Evolutionary conservation across 1,140 invertebrate genomes (phyloP), one percentile per base, ranked within the genome.

Genomic region (Aphaenogaster ashmeadi): DNA sequence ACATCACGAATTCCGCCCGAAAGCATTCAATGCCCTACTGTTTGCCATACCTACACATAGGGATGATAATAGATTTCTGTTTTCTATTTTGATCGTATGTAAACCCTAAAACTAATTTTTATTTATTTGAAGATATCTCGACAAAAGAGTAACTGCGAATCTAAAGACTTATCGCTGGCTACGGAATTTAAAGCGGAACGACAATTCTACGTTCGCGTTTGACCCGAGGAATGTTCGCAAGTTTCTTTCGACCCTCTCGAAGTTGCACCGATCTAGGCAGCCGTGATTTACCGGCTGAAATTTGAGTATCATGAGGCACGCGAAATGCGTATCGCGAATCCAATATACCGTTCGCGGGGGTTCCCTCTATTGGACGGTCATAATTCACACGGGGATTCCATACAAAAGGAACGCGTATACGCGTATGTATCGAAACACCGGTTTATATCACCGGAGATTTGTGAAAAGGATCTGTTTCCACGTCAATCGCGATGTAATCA

Each of bases 291-390:
- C 78, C 66, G 86, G 56, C 36, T 88, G 90, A 91, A 91, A 91
- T 91, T 91, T 89, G 90, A 91, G 90, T 91, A 91, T 88, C 90
- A 89, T 79, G 86, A 91, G 87, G 86, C 90, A 91, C 90, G 90
- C 90, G 90, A 91, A 91, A 91, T 91, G 90, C 90, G 90, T 91
- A 91, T 91, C 88, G 90, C 74, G 86, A 89, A 91, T 91, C 86
- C 90, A 91, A 91, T 91, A 91, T 91, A 91, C 81, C 71, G 62
- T 91, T 89, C 62, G 27, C 54, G 56, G 80, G 33, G 21, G 38
- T 58, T 87, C 89, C 87, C 69, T 87, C 90, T 91, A 91, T 91
- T 91, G 90, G 86, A 52, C 79, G 88, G 86, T 80, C 64, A 91
- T 91, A 91, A 91, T 75, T 91, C 86, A 91, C 78, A 54, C 33